Evolutionary conservation across 2,113 vertebrate species (phyloP), one percentile per base, ranked within the genome.

Genomic region (Rhinolophus ferrumequinum): DNA sequence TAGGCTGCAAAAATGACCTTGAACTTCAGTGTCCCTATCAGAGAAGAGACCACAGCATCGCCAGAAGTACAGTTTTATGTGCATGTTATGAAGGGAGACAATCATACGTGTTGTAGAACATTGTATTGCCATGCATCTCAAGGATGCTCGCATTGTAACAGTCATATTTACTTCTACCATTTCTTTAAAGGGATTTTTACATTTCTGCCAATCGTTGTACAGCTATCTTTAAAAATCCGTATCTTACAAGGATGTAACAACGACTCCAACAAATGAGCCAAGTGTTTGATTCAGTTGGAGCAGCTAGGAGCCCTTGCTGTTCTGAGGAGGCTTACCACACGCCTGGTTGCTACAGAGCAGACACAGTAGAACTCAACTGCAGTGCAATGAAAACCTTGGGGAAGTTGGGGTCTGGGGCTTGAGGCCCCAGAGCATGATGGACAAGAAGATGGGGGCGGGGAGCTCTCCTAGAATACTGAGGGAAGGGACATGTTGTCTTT

Each of bases 261-360:
- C 41, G 52, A 60, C 83, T 87, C 21, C 56, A 87, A 83, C n/a
- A 77, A 70, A 56, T 15, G 8, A 81, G 28, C 18, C 69, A 66
- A 84, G 44, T 24, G 28, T 88, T 75, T 70, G 58, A 67, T 66
- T 91, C 58, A n/a, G 64, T 66, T 84, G 75, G 22, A 96, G 33
- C 19, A 66, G 15, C 28, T 84, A 2, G 21, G 38, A 44, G 18
- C n/a, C 54, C 22, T 44, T 30, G 18, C 3, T 64, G 15, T 91
- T 88, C 24, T 26, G 33, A 82, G 70, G 24, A 50, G 30, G 64
- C 8, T 58, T 8, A 35, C 6, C 35, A 60, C 47, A n/a, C 2
- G 0, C 0, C 47, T n/a, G 10, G 22, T 8, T 35, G 33, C 19
- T 54, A 7, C 21, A 75, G 30, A 72, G 21, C 33, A 90, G 54